Conservation (phyloP, 2,113 vertebrate species). For the Prolemur simus region DNA sequence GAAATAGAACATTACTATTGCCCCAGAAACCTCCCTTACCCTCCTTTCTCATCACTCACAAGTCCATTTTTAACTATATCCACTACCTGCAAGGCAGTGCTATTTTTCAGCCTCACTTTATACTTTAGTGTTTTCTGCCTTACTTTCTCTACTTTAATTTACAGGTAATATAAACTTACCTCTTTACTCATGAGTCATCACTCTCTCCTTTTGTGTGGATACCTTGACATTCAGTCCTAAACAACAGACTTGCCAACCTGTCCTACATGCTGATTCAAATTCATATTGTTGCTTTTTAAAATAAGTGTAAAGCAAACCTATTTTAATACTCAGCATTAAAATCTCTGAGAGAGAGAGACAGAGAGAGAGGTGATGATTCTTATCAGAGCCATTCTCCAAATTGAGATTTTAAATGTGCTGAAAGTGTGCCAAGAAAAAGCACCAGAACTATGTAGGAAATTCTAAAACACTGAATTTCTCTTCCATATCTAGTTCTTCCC, state of each 20-base stretch:
- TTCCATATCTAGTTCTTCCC: slow-evolving; percentile 7
- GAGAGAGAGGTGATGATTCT: not conserved
- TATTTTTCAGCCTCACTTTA: not conserved
- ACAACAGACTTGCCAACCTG: not conserved
- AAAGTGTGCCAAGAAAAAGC: slow-evolving; percentile 15
- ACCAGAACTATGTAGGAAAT: not conserved
- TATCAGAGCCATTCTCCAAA: not conserved
- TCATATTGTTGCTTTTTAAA: not conserved
- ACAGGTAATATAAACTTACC: not conserved
- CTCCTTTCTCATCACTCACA: not conserved
- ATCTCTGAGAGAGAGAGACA: not conserved
- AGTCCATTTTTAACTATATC: not conserved
- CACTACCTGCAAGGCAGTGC: not conserved
- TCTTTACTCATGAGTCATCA: not conserved
- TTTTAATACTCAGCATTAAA: not conserved
- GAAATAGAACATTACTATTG: not conserved
- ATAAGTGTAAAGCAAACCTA: not conserved
- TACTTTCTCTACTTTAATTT: not conserved
- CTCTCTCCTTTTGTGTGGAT: not conserved
- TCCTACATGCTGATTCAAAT: not conserved
- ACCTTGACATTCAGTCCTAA: not conserved
- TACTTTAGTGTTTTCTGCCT: not conserved
- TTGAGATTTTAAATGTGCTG: slow-evolving; percentile 29
- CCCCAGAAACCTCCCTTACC: not conserved
- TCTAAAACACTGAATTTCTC: not conserved